phyloP scores from a whole-genome alignment of 2,797 vertebrate species.

The Enteromius anoplus region DNA sequence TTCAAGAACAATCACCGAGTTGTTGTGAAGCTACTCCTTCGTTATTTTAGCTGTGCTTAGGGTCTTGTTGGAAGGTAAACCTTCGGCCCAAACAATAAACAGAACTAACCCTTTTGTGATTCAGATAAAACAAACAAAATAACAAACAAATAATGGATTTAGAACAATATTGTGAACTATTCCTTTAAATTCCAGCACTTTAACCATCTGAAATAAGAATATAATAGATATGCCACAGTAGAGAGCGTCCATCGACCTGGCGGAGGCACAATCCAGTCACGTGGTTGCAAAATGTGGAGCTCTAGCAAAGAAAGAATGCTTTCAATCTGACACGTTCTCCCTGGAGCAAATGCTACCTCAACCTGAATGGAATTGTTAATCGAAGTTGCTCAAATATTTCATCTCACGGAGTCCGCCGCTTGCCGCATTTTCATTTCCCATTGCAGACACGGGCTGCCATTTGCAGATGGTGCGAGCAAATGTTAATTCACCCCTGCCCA shows the following conservation, averaged over 20 bases:
- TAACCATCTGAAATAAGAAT: not conserved
- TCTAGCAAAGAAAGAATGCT: slow-evolving; percentile 14
- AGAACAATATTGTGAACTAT: not conserved
- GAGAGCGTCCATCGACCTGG: not conserved
- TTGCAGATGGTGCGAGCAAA: slow-evolving; percentile 79
- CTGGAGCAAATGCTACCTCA: slow-evolving; percentile 60
- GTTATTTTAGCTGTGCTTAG: no score
- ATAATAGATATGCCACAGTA: slow-evolving; percentile 16
- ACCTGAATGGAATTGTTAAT: slow-evolving; percentile 75
- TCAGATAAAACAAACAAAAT: not conserved
- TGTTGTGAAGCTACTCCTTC: no score
- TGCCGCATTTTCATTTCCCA: slow-evolving; percentile 72
- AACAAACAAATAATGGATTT: not conserved
- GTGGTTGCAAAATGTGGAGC: slow-evolving; percentile 7
- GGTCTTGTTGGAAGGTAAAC: no score
- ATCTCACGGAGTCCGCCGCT: slow-evolving; percentile 57
- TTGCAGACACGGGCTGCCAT: slow-evolving; percentile 78
- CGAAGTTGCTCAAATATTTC: slow-evolving; percentile 72
- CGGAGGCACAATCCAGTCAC: not conserved
- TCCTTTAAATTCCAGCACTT: not conserved
- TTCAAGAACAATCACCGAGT: no score
- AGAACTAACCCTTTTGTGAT: not conserved
- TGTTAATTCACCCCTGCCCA: slow-evolving; percentile 77
- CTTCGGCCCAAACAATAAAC: no score
- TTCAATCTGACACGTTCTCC: slow-evolving; percentile 28